phyloP scores from a whole-genome alignment of 2,797 vertebrate genomes.

The Aythya fuligula region DNA sequence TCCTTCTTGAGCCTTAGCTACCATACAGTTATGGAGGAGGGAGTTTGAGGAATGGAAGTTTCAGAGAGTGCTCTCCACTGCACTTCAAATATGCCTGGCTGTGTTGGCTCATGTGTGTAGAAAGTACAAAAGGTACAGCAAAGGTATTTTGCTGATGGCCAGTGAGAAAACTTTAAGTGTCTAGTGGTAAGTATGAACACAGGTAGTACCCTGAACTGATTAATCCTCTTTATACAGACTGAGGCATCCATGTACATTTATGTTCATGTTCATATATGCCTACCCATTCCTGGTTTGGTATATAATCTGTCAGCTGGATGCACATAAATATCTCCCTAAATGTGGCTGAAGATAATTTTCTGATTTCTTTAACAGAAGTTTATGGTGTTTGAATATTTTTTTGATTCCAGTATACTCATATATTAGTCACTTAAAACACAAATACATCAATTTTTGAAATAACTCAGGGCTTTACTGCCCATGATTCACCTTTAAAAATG shows the following conservation, averaged over 20 bases:
- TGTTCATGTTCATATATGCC: not conserved
- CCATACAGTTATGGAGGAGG: not conserved
- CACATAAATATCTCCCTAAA: not conserved
- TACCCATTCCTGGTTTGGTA: not conserved
- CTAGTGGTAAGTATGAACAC: not conserved
- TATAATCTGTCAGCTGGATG: not conserved
- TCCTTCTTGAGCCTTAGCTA: not conserved
- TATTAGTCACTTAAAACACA: not conserved
- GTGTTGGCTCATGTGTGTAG: not conserved
- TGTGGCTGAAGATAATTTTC: not conserved
- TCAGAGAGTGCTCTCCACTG: not conserved
- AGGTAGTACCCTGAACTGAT: not conserved
- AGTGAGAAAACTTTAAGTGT: not conserved
- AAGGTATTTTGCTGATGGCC: not conserved
- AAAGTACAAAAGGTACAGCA: not conserved
- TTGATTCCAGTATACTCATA: not conserved
- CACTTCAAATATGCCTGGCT: not conserved
- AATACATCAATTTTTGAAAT: not conserved
- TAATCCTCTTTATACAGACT: not conserved
- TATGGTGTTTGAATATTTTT: not conserved
- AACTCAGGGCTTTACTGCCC: not conserved
- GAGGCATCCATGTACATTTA: not conserved
- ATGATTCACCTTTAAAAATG: conserved; percentile 4
- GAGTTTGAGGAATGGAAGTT: not conserved
- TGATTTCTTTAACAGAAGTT: not conserved